Conservation (phyloP, 2,113 vertebrate genomes). For the Varanus salvator region DNA sequence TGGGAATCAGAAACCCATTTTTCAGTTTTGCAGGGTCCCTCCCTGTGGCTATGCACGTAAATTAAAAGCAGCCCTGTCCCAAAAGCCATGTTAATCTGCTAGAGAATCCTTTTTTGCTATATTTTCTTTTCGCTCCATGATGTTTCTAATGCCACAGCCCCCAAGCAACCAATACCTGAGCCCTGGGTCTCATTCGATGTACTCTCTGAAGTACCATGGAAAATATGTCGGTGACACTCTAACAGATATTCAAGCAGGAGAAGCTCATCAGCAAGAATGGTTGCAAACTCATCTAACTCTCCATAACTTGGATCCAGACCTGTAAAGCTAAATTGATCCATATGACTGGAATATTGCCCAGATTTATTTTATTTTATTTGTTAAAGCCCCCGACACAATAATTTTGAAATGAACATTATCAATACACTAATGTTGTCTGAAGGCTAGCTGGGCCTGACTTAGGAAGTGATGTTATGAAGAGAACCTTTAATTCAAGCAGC, state of each 20-base stretch:
- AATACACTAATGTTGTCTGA: conserved; percentile 76
- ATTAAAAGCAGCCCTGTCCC: conserved; percentile 30
- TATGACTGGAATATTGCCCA: conserved; percentile 81
- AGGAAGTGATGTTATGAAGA: conserved; percentile 81
- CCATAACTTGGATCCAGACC: conserved; percentile 38
- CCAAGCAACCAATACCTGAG: background rate
- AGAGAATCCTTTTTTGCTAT: background rate
- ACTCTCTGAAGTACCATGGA: background rate
- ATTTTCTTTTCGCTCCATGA: background rate
- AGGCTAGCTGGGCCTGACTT: conserved; percentile 75
- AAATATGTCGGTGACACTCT: conserved; percentile 47
- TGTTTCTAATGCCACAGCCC: rapidly evolving
- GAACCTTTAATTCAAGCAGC: conserved; percentile 70
- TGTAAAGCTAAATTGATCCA: conserved; percentile 77
- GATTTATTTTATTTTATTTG: conserved; percentile 14
- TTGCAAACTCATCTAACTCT: background rate
- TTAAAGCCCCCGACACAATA: conserved; percentile 52
- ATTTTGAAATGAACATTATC: conserved; percentile 77
- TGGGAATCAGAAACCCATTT: background rate
- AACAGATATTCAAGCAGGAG: background rate
- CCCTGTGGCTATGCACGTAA: background rate
- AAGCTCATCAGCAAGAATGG: background rate
- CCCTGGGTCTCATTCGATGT: conserved; percentile 26
- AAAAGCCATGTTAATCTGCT: conserved; percentile 34
- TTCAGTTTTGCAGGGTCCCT: conserved; percentile 4